phyloP scores from a whole-genome alignment of 2,113 vertebrate genomes.

The Chloropsis hardwickii region DNA sequence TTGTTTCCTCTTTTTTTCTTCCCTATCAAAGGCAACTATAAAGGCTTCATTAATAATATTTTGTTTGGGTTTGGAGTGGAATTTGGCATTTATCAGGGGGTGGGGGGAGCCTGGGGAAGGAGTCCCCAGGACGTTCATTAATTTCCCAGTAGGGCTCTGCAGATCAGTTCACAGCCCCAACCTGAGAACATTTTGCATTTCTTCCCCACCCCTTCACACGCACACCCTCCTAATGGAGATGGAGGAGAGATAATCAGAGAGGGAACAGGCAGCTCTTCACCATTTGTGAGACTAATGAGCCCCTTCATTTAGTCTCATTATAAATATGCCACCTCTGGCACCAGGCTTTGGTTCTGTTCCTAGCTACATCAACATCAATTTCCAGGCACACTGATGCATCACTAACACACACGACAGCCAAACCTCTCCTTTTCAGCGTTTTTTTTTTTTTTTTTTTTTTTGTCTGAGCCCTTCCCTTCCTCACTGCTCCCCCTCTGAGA shows the following conservation, averaged over 20 bases:
- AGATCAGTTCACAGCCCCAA: conserved; percentile 53
- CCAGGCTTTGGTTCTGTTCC: conserved; percentile 58
- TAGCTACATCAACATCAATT: conserved; percentile 68
- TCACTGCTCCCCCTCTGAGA: not conserved
- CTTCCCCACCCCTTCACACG: not conserved
- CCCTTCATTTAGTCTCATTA: conserved; percentile 64
- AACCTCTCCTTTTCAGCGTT: conserved; percentile 54
- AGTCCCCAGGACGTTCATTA: not conserved
- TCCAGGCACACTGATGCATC: conserved; percentile 55
- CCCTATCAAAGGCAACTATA: not conserved
- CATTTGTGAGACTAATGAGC: conserved; percentile 62
- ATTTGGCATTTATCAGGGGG: not conserved
- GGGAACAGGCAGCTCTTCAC: conserved; percentile 57
- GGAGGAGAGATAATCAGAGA: conserved; percentile 44
- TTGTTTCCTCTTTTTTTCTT: too few species aligned
- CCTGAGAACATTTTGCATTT: not conserved
- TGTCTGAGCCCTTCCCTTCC: not conserved
- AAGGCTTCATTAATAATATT: not conserved
- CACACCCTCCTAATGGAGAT: conserved; percentile 21
- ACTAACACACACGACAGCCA: conserved; percentile 62
- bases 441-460: not conserved
- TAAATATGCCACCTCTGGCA: conserved; percentile 62
- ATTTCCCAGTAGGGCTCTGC: conserved; percentile 63
- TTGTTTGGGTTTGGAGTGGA: not conserved
- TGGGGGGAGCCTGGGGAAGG: not conserved